Base-by-base conservation (phyloP, 1,140 invertebrate species). In the Diorhabda sublineata region DNA sequence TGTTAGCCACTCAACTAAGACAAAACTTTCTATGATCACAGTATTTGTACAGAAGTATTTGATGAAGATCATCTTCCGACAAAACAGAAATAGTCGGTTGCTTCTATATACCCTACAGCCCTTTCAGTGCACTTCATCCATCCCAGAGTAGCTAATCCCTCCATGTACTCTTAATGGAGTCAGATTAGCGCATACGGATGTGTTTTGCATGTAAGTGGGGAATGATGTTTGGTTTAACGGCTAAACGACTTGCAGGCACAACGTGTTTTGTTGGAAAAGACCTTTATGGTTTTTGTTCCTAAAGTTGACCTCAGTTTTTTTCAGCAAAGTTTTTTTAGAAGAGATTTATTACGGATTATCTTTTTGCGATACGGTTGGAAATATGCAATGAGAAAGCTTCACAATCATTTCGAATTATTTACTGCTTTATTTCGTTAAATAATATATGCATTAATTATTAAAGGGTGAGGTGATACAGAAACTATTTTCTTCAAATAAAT, bases 171-270 rank as follows among this genome's bases (percentile, higher is more conserved):
- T 74, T 79, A 79, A 79, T 79, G 78, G 77, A 79, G 73, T 74
- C 73, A 79, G 78, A 78, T 79, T 79, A 79, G 78, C 71, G 76
- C 71, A 75, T 76, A 77, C 75, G 76, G 76, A 77, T 78, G 76
- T 79, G 76, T 77, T 77, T 75, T 77, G 74, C 76, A 78, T 78
- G 78, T 79, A 78, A 79, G 78, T 79, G 77, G 78, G 75, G 75
- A 79, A 78, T 74, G 76, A 79, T 79, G 78, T 79, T 79, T 78
- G 76, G 77, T 79, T 79, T 79, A 78, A 79, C 75, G 75, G 74
- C 74, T 74, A 78, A 79, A 77, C 77, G 77, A 75, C 71, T 75
- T 70, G 69, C 67, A 26, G 62, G 69, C 69, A 64, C 69, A 44
- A 67, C 70, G 61, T 77, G 75, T 78, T 77, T 75, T 79, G 58